A percentile compares a stretch with the other conserved stretches of the same genome.
Evolutionary conservation across 2,113 vertebrate species (phyloP).

Genomic region (Tapirus terrestris): DNA sequence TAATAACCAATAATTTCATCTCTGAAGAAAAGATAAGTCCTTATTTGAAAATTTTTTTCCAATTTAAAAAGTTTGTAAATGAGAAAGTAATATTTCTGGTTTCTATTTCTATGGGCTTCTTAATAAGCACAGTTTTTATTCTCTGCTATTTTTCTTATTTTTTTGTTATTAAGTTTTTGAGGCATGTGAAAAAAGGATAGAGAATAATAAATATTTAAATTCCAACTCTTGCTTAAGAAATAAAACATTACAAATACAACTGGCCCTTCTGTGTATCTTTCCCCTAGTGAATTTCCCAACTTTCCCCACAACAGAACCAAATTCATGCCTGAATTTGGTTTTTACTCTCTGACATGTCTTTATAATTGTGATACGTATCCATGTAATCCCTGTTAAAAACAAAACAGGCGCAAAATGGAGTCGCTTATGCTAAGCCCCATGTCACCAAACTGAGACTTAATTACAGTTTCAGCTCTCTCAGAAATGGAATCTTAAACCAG

Average conservation of each 20-base stretch:
- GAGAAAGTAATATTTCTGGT: background rate
- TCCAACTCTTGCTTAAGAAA: background rate
- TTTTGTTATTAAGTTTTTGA: conserved; percentile 9
- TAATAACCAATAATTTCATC: background rate
- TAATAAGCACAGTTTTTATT: background rate
- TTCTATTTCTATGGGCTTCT: background rate
- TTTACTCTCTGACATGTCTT: background rate
- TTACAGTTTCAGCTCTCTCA: no score
- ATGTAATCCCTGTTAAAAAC: background rate
- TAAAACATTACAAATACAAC: background rate
- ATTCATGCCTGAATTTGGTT: background rate
- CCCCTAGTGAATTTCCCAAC: no score
- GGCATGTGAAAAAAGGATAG: background rate
- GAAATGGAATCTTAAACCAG: background rate
- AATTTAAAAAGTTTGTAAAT: background rate
- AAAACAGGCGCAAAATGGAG: background rate
- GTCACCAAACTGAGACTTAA: background rate
- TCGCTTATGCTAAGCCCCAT: background rate
- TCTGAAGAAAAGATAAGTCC: background rate
- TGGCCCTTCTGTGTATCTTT: background rate
- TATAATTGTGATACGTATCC: background rate
- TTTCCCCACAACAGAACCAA: background rate
- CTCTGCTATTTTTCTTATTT: background rate
- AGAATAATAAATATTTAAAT: background rate
- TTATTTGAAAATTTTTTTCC: background rate